Percentiles rank a stretch among this genome's conserved stretches.
Evolutionary conservation across 2,113 vertebrate species (phyloP).

Genomic region (Xiphophorus couchianus): DNA sequence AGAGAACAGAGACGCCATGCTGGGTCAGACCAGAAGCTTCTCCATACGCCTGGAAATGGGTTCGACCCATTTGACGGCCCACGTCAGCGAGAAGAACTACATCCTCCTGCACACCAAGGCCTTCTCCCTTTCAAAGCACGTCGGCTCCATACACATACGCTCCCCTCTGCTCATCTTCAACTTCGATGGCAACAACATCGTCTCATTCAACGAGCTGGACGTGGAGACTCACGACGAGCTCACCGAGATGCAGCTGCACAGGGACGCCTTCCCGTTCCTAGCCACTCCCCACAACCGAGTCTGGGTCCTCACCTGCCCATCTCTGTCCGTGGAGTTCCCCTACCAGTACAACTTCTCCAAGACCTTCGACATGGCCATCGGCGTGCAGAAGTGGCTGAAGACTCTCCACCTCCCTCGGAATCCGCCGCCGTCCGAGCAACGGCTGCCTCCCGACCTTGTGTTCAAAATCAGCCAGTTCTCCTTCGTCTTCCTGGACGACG

Average conservation of each 20-base stretch:
- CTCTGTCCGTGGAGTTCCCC: slow-evolving; percentile 88
- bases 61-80: slow-evolving; percentile 82
- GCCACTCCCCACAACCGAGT: slow-evolving; percentile 83
- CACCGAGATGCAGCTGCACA: slow-evolving; percentile 86
- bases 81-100: slow-evolving; percentile 86
- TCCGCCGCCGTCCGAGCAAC: background rate
- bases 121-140: slow-evolving; percentile 80
- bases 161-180: slow-evolving; percentile 85
- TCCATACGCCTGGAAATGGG: slow-evolving; percentile 84
- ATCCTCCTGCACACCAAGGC: slow-evolving; percentile 84
- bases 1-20: slow-evolving; percentile 1
- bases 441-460: slow-evolving; percentile 88
- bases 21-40: slow-evolving; percentile 52
- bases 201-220: slow-evolving; percentile 86
- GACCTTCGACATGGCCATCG: slow-evolving; percentile 90
- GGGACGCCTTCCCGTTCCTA: slow-evolving; percentile 84
- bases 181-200: slow-evolving; percentile 92
- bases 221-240: slow-evolving; percentile 83
- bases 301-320: slow-evolving; percentile 88
- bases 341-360: slow-evolving; percentile 95
- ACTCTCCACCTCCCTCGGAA: slow-evolving; percentile 79
- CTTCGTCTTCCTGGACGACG: slow-evolving; percentile 92
- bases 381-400: slow-evolving; percentile 95
- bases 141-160: slow-evolving; percentile 76
- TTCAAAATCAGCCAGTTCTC: slow-evolving; percentile 91